Percentiles rank a stretch among this genome's conserved stretches.
Conservation (phyloP, 2,113 vertebrate genomes). For the Macaca fascicularis region DNA sequence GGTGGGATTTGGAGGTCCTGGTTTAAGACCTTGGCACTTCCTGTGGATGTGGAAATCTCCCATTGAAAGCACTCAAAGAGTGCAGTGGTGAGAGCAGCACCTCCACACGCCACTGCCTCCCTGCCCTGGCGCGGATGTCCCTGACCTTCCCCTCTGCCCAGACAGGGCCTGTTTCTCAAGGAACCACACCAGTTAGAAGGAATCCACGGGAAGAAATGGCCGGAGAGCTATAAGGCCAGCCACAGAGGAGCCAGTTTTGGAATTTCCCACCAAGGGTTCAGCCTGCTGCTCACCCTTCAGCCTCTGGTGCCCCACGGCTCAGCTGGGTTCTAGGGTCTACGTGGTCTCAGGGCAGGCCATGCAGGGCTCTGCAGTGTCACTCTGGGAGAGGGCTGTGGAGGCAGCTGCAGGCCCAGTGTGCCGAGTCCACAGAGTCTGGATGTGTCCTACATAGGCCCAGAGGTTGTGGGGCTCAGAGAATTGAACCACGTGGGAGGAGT, state of each 20-base stretch:
- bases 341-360: neutral
- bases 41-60: neutral
- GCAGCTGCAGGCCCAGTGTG: neutral
- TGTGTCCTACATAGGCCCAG: neutral
- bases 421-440: neutral
- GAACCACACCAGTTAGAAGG: neutral
- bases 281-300: neutral
- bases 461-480: neutral
- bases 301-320: neutral
- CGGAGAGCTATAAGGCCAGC: neutral
- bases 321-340: neutral
- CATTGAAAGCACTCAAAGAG: neutral
- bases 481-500: neutral
- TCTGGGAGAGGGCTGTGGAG: neutral
- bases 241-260: accelerated
- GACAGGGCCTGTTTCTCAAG: neutral
- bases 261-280: neutral
- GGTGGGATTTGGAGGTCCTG: too few species aligned
- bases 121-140: neutral
- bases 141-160: neutral
- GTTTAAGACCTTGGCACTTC: neutral
- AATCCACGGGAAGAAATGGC: neutral
- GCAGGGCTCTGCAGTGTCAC: neutral
- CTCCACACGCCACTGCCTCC: neutral
- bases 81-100: neutral